A percentile compares a stretch with the other conserved stretches of the same genome.
These are phyloP conservation scores for Manduca sexta DNA, from an alignment of 1,140 invertebrate species.

Conservation along the genomic window DNA sequence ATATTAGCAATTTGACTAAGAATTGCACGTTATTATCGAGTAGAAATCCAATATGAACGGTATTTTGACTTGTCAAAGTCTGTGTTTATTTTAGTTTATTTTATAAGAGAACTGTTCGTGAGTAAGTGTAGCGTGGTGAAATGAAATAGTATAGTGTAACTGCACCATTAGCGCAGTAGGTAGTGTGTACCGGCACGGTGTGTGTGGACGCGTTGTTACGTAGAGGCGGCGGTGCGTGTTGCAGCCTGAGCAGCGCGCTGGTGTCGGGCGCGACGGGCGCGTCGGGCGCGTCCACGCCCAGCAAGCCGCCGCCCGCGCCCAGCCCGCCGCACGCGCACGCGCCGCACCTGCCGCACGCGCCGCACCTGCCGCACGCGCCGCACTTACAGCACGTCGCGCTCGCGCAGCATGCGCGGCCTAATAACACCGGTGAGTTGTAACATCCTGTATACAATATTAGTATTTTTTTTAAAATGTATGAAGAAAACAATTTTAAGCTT, in stretches of 20 bases:
- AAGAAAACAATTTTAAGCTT: too few species aligned
- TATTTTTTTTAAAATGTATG: too few species aligned
- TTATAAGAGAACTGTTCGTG: too few species aligned
- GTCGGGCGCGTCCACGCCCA: conserved; percentile 48
- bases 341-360: conserved; percentile 23
- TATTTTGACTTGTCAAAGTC: too few species aligned
- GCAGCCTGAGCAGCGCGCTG: conserved; percentile 40
- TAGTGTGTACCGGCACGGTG: not conserved
- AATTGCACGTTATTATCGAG: too few species aligned
- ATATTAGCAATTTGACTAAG: too few species aligned
- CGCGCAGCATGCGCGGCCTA: conserved; percentile 3
- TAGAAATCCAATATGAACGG: too few species aligned
- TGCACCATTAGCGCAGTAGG: not conserved
- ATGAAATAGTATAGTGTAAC: too few species aligned
- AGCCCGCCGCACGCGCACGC: conserved; percentile 32
- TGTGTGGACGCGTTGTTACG: too few species aligned
- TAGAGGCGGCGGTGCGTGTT: conserved; percentile 1
- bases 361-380: conserved; percentile 32
- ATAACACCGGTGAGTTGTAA: conserved; percentile 28
- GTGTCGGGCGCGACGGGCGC: conserved; percentile 17
- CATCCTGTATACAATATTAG: too few species aligned
- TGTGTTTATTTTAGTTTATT: too few species aligned
- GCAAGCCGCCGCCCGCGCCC: conserved; percentile 40
- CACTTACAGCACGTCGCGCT: not conserved
- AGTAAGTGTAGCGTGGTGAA: too few species aligned